Evolutionary conservation across 2,888 invertebrate genomes (phyloP), one percentile per base, ranked within the genome.

Genomic region (Volucella inanis): DNA sequence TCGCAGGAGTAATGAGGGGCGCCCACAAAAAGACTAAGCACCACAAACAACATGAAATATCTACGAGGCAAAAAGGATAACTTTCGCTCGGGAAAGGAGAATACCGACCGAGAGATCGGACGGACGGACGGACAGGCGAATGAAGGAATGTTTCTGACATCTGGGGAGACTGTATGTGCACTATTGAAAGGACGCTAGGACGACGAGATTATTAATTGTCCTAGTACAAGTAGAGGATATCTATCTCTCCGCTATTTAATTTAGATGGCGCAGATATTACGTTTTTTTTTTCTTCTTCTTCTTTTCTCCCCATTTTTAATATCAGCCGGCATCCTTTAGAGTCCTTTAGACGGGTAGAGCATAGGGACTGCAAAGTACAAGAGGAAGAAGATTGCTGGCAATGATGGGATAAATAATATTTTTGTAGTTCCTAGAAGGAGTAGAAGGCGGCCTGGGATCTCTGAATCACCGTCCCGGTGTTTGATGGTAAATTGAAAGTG

Each of bases 201-300:
- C 75, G 62, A 70, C 77, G 65, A 75, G 70, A 84, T 84, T 80
- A 84, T 84, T 84, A 84, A 84, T 84, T 80, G 84, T 71, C 65
- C 79, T 49, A 72, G 67, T 72, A 74, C 75, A 84, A 79, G 79
- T 75, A 70, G 80, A 80, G 75, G 31, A 31, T 31, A 31, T 31
- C 31, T 31, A 65, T 75, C 80, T 75, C 64, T 75, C 15, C 61
- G 70, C 74, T 80, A 61, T 84, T 84, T 80, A 80, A 80, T 84
- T 84, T 80, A 80, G 74, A 84, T 71, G 79, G 75, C 62, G 74
- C 12, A 54, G 74, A 83, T 70, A 79, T 70, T 70, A 64, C 72
- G 64, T 52, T 57, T 68, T 65, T 22, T 57, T 43, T 43, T 43
- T 47, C 9, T n/a, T n/a, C n/a, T n/a, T n/a, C n/a, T 31, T 39